phyloP scores from a whole-genome alignment of 2,797 vertebrate species.

The Miichthys miiuy region DNA sequence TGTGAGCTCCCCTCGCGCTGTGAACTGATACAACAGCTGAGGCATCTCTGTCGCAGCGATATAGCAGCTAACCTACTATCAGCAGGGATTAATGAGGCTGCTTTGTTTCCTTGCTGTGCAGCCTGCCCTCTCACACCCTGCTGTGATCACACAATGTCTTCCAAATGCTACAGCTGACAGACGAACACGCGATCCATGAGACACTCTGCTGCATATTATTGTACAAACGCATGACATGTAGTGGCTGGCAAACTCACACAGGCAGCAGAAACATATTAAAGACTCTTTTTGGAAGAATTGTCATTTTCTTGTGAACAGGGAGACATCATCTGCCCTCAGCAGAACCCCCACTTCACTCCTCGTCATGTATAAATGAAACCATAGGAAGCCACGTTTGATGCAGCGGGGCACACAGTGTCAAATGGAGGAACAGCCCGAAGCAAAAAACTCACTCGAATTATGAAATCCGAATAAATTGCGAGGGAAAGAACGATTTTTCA shows the following conservation, averaged over 20 bases:
- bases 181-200: constrained; percentile 22
- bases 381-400: constrained; percentile 46
- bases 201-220: constrained; percentile 4
- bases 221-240: background rate
- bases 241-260: constrained; percentile 25
- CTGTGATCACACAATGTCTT: constrained; percentile 49
- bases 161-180: constrained; percentile 32
- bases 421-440: constrained; percentile 49
- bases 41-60: constrained; percentile 25
- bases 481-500: constrained; percentile 26
- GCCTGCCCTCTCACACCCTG: constrained; percentile 39
- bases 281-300: constrained; percentile 28
- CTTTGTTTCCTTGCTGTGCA: constrained; percentile 54
- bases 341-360: constrained; percentile 62
- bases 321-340: constrained; percentile 46
- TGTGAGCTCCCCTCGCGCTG: constrained; percentile 8
- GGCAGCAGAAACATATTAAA: constrained; percentile 38
- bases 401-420: constrained; percentile 26
- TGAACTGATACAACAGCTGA: constrained; percentile 23
- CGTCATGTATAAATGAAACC: constrained; percentile 59
- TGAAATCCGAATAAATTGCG: constrained; percentile 46
- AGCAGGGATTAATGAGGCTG: constrained; percentile 65
- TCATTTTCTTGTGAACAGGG: constrained; percentile 19
- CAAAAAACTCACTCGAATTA: constrained; percentile 45
- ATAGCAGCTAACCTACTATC: constrained; percentile 52